These are phyloP conservation scores for Baccha elongata DNA, from an alignment of 2,888 invertebrate species.

Conservation along the genomic window DNA sequence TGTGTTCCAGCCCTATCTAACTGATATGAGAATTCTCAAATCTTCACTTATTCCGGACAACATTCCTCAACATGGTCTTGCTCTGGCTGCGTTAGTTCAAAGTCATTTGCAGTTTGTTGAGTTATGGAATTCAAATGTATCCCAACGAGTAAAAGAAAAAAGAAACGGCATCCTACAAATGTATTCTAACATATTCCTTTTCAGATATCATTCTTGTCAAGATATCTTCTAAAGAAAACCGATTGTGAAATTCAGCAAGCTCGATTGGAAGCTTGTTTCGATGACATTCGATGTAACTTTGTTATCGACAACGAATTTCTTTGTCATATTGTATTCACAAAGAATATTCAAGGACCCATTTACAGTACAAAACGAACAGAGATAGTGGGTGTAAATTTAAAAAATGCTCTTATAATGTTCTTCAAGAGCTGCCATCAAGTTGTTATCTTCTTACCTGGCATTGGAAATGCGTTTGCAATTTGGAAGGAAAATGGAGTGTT, in stretches of 20 bases:
- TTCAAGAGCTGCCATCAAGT: conserved; percentile 51
- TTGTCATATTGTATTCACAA: conserved; percentile 57
- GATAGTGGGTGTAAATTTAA: conserved; percentile 49
- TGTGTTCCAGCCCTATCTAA: conserved; percentile 45
- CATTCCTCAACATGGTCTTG: conserved; percentile 42
- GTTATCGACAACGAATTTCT: conserved; percentile 68
- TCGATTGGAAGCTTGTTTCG: conserved; percentile 2
- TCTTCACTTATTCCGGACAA: conserved; percentile 13
- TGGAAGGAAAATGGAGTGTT: conserved; percentile 70
- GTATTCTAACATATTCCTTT: neutral
- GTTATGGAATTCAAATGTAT: conserved; percentile 64
- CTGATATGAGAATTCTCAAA: conserved; percentile 45
- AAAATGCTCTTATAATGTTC: conserved; percentile 48
- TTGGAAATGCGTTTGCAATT: conserved; percentile 49
- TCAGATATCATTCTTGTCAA: conserved; percentile 55
- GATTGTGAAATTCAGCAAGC: conserved; percentile 40
- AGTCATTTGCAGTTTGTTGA: conserved; percentile 68
- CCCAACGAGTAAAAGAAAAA: conserved; percentile 53
- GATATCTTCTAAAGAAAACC: conserved; percentile 51
- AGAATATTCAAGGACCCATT: conserved; percentile 67
- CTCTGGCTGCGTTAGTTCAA: conserved; percentile 71
- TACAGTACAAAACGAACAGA: conserved; percentile 39
- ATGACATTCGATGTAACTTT: conserved; percentile 61
- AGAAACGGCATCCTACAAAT: too few species aligned
- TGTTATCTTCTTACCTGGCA: conserved; percentile 47